These are phyloP conservation scores for Stigmatopora nigra DNA, from an alignment of 2,113 vertebrate species.

Conservation along the genomic window DNA sequence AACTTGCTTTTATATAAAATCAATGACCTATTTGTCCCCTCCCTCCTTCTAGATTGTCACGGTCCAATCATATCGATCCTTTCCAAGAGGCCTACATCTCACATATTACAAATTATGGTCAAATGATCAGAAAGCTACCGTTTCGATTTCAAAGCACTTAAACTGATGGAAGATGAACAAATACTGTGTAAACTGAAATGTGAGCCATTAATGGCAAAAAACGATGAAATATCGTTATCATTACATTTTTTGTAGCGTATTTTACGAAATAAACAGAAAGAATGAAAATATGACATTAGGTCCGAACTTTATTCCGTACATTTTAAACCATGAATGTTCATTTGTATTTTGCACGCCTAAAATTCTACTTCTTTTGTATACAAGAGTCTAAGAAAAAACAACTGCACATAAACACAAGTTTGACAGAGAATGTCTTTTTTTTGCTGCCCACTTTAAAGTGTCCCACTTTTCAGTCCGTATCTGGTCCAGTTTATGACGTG, in stretches of 20 bases:
- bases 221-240: constrained; percentile 37
- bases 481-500: constrained; percentile 64
- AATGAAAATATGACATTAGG: constrained; percentile 65
- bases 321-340: constrained; percentile 79
- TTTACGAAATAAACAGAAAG: not conserved
- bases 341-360: constrained; percentile 77
- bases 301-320: constrained; percentile 77
- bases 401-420: constrained; percentile 80
- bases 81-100: constrained; percentile 65
- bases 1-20: constrained; percentile 81
- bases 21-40: constrained; percentile 86
- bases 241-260: constrained; percentile 1
- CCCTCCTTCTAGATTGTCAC: constrained; percentile 54
- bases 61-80: constrained; percentile 62
- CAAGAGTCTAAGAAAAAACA: constrained; percentile 85
- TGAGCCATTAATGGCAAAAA: constrained; percentile 42
- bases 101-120: constrained; percentile 61
- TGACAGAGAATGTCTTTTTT: constrained; percentile 73
- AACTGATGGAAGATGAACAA: constrained; percentile 49
- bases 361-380: constrained; percentile 83
- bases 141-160: constrained; percentile 47
- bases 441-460: constrained; percentile 59
- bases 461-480: constrained; percentile 54
- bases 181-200: constrained; percentile 39
- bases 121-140: constrained; percentile 56